phyloP scores from a whole-genome alignment of 2,797 vertebrate genomes.

The Tapera naevia region DNA sequence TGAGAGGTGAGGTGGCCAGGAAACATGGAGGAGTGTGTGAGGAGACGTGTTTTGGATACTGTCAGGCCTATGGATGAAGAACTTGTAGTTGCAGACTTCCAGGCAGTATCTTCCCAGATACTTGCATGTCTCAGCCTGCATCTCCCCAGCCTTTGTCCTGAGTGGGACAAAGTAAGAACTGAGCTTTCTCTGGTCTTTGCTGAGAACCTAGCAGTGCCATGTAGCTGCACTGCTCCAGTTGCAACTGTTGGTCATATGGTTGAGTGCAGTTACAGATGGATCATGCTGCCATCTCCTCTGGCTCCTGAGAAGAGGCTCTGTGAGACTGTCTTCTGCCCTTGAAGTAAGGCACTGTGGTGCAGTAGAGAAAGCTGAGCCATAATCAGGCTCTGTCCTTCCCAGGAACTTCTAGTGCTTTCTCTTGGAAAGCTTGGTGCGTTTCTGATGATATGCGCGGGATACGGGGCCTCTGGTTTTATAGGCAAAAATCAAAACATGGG shows the following conservation, averaged over 20 bases:
- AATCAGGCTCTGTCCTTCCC: background rate
- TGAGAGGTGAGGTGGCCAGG: background rate
- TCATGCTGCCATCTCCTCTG: background rate
- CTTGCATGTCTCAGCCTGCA: background rate
- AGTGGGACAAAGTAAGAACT: background rate
- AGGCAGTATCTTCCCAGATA: background rate
- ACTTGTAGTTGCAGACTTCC: background rate
- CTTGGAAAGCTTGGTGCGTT: background rate
- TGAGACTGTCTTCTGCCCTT: background rate
- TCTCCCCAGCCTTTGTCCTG: background rate
- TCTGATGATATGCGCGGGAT: background rate
- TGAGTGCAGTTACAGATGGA: background rate
- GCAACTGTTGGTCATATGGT: background rate
- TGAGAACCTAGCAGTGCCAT: background rate
- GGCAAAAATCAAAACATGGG: background rate
- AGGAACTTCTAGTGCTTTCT: background rate
- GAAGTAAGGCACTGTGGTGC: background rate
- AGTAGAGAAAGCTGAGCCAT: background rate
- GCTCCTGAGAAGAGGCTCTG: background rate
- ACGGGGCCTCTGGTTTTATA: background rate
- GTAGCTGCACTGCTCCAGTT: background rate
- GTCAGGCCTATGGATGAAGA: background rate
- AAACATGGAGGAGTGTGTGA: background rate
- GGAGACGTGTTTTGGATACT: background rate
- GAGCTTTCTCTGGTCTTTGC: background rate